Base-by-base conservation (phyloP, 2,113 vertebrate genomes). In the Brienomyrus brachyistius region DNA sequence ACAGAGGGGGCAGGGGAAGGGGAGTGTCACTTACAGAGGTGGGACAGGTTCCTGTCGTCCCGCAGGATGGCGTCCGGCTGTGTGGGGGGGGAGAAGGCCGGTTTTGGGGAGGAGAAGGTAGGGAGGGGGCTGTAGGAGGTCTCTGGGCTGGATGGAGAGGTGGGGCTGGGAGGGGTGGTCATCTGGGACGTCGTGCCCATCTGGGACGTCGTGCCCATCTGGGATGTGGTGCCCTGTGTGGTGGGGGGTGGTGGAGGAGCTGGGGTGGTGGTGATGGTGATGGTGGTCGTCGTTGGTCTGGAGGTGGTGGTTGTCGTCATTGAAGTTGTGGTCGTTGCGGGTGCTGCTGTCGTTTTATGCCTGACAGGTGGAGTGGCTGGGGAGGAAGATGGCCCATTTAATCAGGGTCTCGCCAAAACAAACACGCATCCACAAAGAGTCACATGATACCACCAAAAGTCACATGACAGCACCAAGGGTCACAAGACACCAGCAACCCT, bases 31-130 rank as follows among this genome's bases (percentile, higher is more conserved):
- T 97, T 96, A 99, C 98, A 98, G 93, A 97, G 97, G 92, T 98
- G 97, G 48, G 97, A 98, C 66, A 98, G 96, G 93, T 97, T 99
- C 93, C 93, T 96, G 91, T 97, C 97, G 90, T 96, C 96, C 35
- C 96, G 97, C 89, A 96, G 97, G 87, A 95, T 94, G 88, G 94
- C 93, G 91, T 95, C 95, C 8, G 90, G 88, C 15, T 0, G 93
- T 91, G 62, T 89, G 88, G 90, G 90, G 92, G 59, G 94, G 90
- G 94, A 95, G 2, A 70, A 91, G 91, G 90, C 87, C 82, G 94
- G 93, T 70, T 11, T 31, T 8, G 86, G 91, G 87, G 92, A 91
- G 88, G 19, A 17, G 87, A 23, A 93, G 88, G 6, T 91, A 92
- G 89, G 40, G 0, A 93, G 90, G 93, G 7, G 90, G 47, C 90